Evolutionary conservation across 2,888 invertebrate species (phyloP), one percentile per base, ranked within the genome.

Genomic region (Ceramica pisi): DNA sequence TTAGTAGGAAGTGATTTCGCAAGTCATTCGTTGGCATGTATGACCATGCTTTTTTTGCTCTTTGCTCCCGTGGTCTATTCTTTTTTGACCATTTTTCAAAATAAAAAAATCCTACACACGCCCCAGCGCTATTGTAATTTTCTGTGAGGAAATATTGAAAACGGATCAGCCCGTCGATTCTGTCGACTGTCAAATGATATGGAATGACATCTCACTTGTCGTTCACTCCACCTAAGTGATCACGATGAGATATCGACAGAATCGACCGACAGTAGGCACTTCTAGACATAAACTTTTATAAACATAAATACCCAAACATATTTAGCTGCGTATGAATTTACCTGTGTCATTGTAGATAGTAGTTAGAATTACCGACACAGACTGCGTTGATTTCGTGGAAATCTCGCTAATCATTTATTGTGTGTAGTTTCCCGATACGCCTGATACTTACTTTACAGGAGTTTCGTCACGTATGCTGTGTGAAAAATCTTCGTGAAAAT

Each of bases 401-500:
- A 16, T 2, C 7, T 38, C 12, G 26, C 46, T 46, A 23, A 6
- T 72, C 21, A 23, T 53, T 31, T 31, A 46, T 53, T 46, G 5
- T 50, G 35, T 71, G 50, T 23, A n/a, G 35, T 7, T 63, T 53
- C 51, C 56, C n/a, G 26, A 57, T 51, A 57, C 14, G 12, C 16
- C 3, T 61, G 26, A 70, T 46, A 41, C 35, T 19, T 50, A 35
- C 0, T 1, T 38, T 21, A 41, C 6, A 64, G 51, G 46, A 57
- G 14, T 21, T 14, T 38, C 38, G 4, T 21, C n/a, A 57, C 21
- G 57, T 31, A 60, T 44, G 56, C 70, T 31, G 8, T 57, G 46
- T 61, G 19, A 8, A 31, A 59, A 46, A 59, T 75, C 44, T 76
- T 59, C 48, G 50, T 50, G 53, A 50, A 67, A 67, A 63, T 59